A percentile compares a stretch with the other conserved stretches of the same genome.
phyloP scores from a whole-genome alignment of 2,113 vertebrate genomes.

The Scophthalmus maximus region DNA sequence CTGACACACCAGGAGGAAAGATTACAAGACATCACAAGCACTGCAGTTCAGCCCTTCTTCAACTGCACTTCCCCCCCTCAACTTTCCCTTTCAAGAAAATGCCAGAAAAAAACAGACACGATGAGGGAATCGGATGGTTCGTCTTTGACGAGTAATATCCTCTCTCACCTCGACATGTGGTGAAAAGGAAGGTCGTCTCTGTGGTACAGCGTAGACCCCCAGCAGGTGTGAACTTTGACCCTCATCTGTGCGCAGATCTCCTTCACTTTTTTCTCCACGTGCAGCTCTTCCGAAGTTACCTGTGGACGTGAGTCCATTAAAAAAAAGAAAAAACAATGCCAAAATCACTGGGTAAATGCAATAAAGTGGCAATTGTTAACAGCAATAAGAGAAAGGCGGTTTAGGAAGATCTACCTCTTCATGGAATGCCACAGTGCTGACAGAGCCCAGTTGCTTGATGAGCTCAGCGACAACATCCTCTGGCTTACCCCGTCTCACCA shows the following conservation, averaged over 20 bases:
- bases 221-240: slow-evolving; percentile 84
- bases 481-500: slow-evolving; percentile 85
- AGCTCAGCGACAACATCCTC: slow-evolving; percentile 84
- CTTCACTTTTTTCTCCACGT: slow-evolving; percentile 81
- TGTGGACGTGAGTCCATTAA: slow-evolving; percentile 44
- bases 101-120: not conserved
- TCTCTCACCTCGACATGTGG: slow-evolving; percentile 79
- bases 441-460: slow-evolving; percentile 83
- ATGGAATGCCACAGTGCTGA: slow-evolving; percentile 83
- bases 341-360: not conserved
- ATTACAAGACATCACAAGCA: not conserved
- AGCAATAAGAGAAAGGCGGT: not conserved
- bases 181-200: slow-evolving; percentile 85
- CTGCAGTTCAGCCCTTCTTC: not conserved
- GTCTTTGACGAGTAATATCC: not conserved
- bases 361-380: not conserved
- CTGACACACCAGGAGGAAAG: slow-evolving; percentile 56
- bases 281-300: slow-evolving; percentile 85
- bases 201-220: slow-evolving; percentile 86
- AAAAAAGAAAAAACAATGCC: not conserved
- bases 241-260: slow-evolving; percentile 80
- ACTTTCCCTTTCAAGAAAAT: not conserved
- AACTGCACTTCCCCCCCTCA: not conserved
- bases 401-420: slow-evolving; percentile 80
- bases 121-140: no score